phyloP scores from a whole-genome alignment of 2,113 vertebrate genomes.

The Falco punctatus region DNA sequence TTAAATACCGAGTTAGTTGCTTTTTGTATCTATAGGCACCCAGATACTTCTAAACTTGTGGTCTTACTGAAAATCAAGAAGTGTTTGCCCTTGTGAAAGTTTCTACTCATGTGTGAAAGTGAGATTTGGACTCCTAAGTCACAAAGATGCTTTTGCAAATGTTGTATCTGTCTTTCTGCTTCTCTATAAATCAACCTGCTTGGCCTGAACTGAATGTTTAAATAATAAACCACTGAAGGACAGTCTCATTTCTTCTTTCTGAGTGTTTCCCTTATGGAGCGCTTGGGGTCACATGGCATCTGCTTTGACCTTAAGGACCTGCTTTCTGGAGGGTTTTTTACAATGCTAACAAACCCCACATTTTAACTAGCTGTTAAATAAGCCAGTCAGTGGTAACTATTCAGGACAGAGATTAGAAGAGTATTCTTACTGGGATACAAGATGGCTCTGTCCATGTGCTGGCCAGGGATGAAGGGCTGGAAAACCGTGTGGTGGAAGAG shows the following conservation, averaged over 20 bases:
- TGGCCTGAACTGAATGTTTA: conserved; percentile 13
- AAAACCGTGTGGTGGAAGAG: conserved; percentile 55
- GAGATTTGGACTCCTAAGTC: background rate
- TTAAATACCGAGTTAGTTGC: background rate
- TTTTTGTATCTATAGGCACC: background rate
- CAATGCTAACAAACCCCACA: conserved; percentile 17
- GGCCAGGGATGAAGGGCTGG: conserved; percentile 58
- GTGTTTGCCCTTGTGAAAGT: background rate
- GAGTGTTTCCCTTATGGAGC: background rate
- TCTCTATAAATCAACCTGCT: conserved; percentile 44
- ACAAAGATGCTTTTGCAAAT: conserved; percentile 14
- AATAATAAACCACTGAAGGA: conserved; percentile 37
- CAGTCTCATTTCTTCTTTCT: conserved; percentile 9
- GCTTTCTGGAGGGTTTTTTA: conserved; percentile 29
- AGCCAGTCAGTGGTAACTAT: conserved; percentile 11
- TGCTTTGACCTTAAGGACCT: conserved; percentile 10
- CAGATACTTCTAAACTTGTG: background rate
- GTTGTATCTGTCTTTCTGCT: background rate
- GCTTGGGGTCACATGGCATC: background rate
- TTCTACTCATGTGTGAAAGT: background rate
- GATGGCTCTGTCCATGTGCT: conserved; percentile 51
- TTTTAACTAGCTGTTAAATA: conserved; percentile 42
- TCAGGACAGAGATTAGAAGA: conserved; percentile 31
- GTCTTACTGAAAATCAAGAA: background rate
- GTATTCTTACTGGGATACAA: conserved; percentile 38